Percentiles rank a stretch among this genome's conserved stretches.
phyloP scores from a whole-genome alignment of 2,888 invertebrate species.

The Pelosia muscerda region DNA sequence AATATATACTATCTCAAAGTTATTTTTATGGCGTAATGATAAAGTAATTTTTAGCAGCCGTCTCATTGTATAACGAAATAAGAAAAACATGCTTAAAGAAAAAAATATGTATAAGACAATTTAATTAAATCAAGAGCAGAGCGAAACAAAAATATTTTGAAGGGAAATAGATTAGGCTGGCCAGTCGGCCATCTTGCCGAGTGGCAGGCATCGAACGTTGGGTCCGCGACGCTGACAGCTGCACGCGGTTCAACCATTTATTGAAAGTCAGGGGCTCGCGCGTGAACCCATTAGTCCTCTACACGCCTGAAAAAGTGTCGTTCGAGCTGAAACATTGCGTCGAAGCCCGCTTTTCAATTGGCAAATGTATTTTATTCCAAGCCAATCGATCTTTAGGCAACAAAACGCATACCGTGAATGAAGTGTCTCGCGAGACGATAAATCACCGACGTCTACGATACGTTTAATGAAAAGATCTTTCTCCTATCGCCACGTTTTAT shows the following conservation, averaged over 20 bases:
- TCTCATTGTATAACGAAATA: background rate
- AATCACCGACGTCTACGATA: constrained; percentile 80
- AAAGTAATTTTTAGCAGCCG: background rate
- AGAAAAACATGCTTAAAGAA: constrained; percentile 6
- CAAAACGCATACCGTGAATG: constrained; percentile 81
- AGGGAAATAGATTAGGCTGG: constrained; percentile 71
- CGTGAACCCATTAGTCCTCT: constrained; percentile 81
- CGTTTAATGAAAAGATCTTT: constrained; percentile 83
- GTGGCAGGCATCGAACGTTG: constrained; percentile 27
- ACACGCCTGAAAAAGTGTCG: constrained; percentile 82
- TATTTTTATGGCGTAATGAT: constrained; percentile 9
- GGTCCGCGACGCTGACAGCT: constrained; percentile 40
- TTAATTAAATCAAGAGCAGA: constrained; percentile 44
- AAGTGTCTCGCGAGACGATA: constrained; percentile 82
- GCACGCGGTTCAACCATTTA: constrained; percentile 70
- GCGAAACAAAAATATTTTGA: constrained; percentile 52
- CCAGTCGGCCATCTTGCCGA: constrained; percentile 45
- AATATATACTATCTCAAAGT: background rate
- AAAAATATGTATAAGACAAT: constrained; percentile 1
- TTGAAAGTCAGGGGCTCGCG: constrained; percentile 81
- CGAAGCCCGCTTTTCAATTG: constrained; percentile 80
- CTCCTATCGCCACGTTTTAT: constrained; percentile 72
- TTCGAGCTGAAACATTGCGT: constrained; percentile 81
- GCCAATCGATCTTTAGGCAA: constrained; percentile 83
- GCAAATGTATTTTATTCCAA: constrained; percentile 83